Evolutionary conservation across 1,140 invertebrate species (phyloP).

Genomic region (Anastrepha obliqua): DNA sequence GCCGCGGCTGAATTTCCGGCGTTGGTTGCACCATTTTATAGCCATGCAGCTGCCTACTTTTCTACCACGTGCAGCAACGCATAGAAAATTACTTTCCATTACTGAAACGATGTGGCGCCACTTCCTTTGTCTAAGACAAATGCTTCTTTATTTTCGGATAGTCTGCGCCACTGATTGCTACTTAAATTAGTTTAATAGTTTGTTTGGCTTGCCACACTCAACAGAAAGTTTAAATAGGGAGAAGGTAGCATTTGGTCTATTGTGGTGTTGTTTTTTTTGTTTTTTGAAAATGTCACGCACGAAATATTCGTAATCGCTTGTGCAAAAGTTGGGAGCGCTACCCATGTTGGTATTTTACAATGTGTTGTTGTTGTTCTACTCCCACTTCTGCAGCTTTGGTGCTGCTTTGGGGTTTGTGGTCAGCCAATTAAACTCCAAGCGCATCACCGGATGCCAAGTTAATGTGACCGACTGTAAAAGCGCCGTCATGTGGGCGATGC

Average conservation of each 20-base stretch:
- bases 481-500: background rate
- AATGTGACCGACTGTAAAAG: background rate
- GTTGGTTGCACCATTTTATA: background rate
- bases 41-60: background rate
- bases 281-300: background rate
- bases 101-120: too few species aligned
- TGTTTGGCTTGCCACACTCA: background rate
- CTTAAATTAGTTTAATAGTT: conserved; percentile 11
- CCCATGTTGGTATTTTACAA: too few species aligned
- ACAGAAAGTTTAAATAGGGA: background rate
- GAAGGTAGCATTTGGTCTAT: background rate
- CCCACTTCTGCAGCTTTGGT: background rate
- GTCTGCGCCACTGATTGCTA: conserved; percentile 6
- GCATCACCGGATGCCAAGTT: background rate
- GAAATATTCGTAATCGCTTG: too few species aligned
- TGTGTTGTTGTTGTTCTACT: too few species aligned
- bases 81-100: background rate
- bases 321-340: too few species aligned
- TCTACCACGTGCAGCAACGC: background rate
- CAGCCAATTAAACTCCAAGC: background rate
- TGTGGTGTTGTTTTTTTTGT: background rate
- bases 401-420: background rate
- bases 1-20: background rate
- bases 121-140: too few species aligned
- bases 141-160: background rate